These are phyloP conservation scores for Melanostoma mellinum DNA, from an alignment of 2,888 invertebrate species.

Conservation along the genomic window DNA sequence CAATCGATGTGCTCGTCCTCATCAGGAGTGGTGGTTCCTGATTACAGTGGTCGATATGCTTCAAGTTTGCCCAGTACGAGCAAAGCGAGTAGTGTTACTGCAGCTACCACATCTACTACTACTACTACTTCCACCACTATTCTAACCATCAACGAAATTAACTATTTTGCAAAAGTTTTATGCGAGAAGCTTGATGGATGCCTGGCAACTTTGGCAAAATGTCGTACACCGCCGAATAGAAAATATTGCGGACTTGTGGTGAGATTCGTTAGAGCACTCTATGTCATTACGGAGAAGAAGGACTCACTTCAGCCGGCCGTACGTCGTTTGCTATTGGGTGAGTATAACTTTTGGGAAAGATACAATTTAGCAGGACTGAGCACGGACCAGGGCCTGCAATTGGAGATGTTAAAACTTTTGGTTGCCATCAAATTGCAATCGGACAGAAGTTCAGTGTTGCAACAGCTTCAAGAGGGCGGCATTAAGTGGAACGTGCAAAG, in stretches of 20 bases:
- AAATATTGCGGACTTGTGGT: constrained; percentile 78
- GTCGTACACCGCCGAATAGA: constrained; percentile 69
- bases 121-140: constrained; percentile 53
- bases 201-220: constrained; percentile 76
- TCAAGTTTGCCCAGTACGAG: constrained; percentile 63
- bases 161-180: constrained; percentile 81
- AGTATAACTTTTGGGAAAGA: constrained; percentile 80
- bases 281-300: constrained; percentile 76
- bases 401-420: constrained; percentile 78
- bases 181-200: constrained; percentile 80
- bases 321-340: constrained; percentile 78
- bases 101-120: constrained; percentile 54
- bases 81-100: constrained; percentile 43
- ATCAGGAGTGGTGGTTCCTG: constrained; percentile 68
- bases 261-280: constrained; percentile 79
- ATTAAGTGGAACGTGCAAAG: constrained; percentile 75
- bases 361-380: constrained; percentile 76
- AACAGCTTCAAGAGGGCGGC: constrained; percentile 65
- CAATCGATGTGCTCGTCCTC: constrained; percentile 78
- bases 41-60: constrained; percentile 64
- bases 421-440: constrained; percentile 75
- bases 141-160: constrained; percentile 77
- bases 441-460: constrained; percentile 58
- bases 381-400: constrained; percentile 74
- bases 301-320: constrained; percentile 78